Evolutionary conservation across 1,140 invertebrate species (phyloP).

Genomic region (Uloborus diversus): DNA sequence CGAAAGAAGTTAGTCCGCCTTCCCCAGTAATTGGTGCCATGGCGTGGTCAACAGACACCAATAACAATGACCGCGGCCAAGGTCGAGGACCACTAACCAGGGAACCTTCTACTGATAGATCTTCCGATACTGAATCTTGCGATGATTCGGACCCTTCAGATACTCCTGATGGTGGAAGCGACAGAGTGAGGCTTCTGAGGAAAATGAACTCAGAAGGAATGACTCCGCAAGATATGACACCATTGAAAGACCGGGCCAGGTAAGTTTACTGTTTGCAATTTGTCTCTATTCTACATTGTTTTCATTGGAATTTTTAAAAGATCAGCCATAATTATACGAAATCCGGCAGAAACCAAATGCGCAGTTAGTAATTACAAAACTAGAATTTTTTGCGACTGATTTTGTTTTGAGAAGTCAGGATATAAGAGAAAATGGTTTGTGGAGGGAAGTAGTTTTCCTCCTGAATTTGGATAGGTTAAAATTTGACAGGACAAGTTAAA

Average conservation of each 20-base stretch:
- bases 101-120: constrained; percentile 11
- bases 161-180: constrained; percentile 2
- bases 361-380: no score
- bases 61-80: constrained; percentile 24
- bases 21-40: constrained; percentile 17
- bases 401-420: no score
- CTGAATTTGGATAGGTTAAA: no score
- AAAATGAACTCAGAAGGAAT: constrained; percentile 48
- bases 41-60: constrained; percentile 20
- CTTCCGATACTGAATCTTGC: constrained; percentile 22
- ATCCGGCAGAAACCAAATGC: no score
- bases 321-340: no score
- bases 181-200: constrained; percentile 12
- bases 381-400: no score
- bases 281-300: no score
- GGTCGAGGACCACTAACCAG: not conserved
- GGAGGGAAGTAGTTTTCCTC: no score
- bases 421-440: no score
- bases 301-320: no score
- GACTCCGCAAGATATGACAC: constrained; percentile 22
- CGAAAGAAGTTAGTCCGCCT: constrained; percentile 13
- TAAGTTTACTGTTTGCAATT: no score
- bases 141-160: constrained; percentile 14
- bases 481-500: no score
- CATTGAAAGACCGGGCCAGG: constrained; percentile 26